A percentile compares a stretch with the other conserved stretches of the same genome.
Conservation (phyloP, 1,140 invertebrate genomes). For the Phortica variegata region DNA sequence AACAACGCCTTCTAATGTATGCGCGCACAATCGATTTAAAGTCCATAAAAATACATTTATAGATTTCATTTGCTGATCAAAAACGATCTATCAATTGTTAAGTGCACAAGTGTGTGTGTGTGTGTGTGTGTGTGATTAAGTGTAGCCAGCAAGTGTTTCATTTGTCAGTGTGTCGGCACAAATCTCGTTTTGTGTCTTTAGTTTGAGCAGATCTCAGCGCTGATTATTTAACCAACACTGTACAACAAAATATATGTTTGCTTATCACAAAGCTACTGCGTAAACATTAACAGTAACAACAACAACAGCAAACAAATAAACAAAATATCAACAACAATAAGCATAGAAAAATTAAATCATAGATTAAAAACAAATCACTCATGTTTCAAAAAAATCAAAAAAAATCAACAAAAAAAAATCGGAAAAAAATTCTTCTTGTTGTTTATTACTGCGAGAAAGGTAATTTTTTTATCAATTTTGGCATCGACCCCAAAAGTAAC, state of each 20-base stretch:
- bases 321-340: constrained; percentile 1
- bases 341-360: constrained; percentile 37
- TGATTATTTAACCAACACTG: too few relatives aligned
- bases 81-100: constrained; percentile 2
- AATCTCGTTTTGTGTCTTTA: constrained; percentile 51
- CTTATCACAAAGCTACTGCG: too few relatives aligned
- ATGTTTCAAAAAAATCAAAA: constrained; percentile 30
- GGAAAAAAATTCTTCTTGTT: background rate
- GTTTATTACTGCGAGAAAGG: background rate
- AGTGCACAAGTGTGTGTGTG: background rate
- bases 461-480: background rate
- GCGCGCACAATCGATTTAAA: constrained; percentile 50
- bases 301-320: too few relatives aligned
- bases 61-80: constrained; percentile 51
- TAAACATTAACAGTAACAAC: too few relatives aligned
- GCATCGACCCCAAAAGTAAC: too few relatives aligned
- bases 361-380: constrained; percentile 52
- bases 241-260: too few relatives aligned
- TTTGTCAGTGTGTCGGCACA: constrained; percentile 25
- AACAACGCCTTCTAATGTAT: constrained; percentile 12
- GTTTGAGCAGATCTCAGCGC: constrained; percentile 45
- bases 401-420: background rate
- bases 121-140: constrained; percentile 41
- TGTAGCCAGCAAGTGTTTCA: too few relatives aligned
- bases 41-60: constrained; percentile 55